These are phyloP conservation scores for Drosophila melanica DNA, from an alignment of 1,140 invertebrate genomes.

Conservation along the genomic window DNA sequence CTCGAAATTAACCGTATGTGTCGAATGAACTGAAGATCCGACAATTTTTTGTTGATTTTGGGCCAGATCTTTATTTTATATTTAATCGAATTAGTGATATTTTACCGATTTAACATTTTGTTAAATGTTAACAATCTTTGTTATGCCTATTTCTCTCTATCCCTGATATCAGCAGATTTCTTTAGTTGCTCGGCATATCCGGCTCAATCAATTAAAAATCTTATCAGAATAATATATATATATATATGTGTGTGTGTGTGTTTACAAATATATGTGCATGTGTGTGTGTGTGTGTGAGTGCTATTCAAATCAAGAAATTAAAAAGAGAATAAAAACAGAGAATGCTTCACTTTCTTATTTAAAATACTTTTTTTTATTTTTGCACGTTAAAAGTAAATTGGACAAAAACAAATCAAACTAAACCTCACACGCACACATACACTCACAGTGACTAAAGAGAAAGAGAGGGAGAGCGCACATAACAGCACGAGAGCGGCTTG, in stretches of 20 bases:
- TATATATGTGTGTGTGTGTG: background rate
- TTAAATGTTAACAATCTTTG: background rate
- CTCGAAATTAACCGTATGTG: too few species aligned
- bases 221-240: constrained; percentile 61
- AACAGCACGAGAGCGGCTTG: constrained; percentile 40
- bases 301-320: constrained; percentile 37
- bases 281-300: constrained; percentile 33
- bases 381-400: constrained; percentile 50
- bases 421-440: constrained; percentile 32
- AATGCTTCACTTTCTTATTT: constrained; percentile 18
- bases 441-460: constrained; percentile 27
- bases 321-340: constrained; percentile 30
- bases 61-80: background rate
- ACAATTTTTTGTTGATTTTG: background rate
- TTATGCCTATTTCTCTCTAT: background rate
- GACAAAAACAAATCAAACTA: constrained; percentile 64
- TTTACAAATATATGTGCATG: too few species aligned
- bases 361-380: constrained; percentile 29
- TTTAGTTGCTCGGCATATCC: constrained; percentile 63
- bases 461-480: constrained; percentile 10
- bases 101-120: constrained; percentile 2
- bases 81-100: background rate
- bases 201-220: constrained; percentile 71
- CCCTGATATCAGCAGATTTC: constrained; percentile 11
- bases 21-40: too few species aligned